Evolutionary conservation across 2,113 vertebrate genomes (phyloP).

Genomic region (Candoia aspera): DNA sequence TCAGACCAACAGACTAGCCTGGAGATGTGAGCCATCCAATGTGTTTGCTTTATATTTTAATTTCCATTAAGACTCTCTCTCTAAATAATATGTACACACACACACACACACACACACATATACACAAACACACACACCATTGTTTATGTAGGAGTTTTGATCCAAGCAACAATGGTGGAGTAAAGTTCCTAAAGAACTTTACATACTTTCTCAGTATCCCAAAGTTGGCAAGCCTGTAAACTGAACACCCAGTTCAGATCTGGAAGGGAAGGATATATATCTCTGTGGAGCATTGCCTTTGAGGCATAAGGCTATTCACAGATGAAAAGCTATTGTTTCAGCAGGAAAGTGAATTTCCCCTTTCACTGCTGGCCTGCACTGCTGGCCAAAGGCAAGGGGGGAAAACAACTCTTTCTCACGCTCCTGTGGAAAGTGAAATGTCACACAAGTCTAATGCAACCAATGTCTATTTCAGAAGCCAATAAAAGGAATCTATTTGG

Average conservation of each 20-base stretch:
- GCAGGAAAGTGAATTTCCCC: conserved; percentile 10
- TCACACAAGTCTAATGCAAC: background rate
- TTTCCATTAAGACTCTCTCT: background rate
- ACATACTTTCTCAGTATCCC: background rate
- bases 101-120: background rate
- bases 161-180: background rate
- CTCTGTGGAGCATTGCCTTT: background rate
- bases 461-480: background rate
- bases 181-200: background rate
- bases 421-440: background rate
- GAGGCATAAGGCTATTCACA: background rate
- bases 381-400: background rate
- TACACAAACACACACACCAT: background rate
- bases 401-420: background rate
- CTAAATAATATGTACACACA: background rate
- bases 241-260: background rate
- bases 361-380: background rate
- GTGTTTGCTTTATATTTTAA: background rate
- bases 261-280: background rate
- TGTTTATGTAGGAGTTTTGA: background rate
- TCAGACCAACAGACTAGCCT: background rate
- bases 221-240: background rate
- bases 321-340: conserved; percentile 17
- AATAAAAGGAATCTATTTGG: background rate
- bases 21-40: background rate